A percentile compares a stretch with the other conserved stretches of the same genome.
These are phyloP conservation scores for Columba guinea DNA, from an alignment of 2,797 vertebrate genomes.

Conservation along the genomic window DNA sequence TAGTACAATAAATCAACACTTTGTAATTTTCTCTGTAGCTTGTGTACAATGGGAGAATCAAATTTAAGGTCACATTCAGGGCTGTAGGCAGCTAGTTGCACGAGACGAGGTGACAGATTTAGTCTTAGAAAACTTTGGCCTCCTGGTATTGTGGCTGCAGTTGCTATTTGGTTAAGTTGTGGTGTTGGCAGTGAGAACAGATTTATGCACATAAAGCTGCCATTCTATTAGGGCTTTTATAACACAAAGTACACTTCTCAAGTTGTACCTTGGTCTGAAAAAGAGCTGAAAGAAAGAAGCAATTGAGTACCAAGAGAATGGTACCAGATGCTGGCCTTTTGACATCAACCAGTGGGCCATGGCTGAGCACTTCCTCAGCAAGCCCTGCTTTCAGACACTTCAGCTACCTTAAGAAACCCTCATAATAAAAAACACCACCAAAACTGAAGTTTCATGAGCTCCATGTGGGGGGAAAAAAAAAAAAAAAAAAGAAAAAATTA, in stretches of 20 bases:
- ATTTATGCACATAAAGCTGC: conserved; percentile 59
- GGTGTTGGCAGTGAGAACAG: conserved; percentile 41
- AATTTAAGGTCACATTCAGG: conserved; percentile 32
- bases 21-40: conserved; percentile 5
- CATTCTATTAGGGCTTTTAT: conserved; percentile 47
- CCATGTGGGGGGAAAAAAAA: background rate
- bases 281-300: conserved; percentile 59
- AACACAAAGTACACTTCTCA: conserved; percentile 32
- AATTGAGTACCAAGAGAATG: conserved; percentile 53
- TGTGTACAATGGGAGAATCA: conserved; percentile 11
- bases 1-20: conserved; percentile 11
- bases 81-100: conserved; percentile 38
- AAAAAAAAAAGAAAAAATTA: background rate
- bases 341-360: conserved; percentile 52
- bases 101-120: conserved; percentile 54
- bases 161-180: conserved; percentile 44
- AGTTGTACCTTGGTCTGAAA: conserved; percentile 47
- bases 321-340: conserved; percentile 68
- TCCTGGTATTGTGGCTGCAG: conserved; percentile 23
- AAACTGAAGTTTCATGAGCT: background rate
- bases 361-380: conserved; percentile 49
- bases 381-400: conserved; percentile 7
- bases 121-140: conserved; percentile 14
- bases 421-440: background rate
- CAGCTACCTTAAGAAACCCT: background rate